Percentiles rank a stretch among this genome's conserved stretches.
These are phyloP conservation scores for Struthio camelus DNA, from an alignment of 2,113 vertebrate species.

Conservation along the genomic window DNA sequence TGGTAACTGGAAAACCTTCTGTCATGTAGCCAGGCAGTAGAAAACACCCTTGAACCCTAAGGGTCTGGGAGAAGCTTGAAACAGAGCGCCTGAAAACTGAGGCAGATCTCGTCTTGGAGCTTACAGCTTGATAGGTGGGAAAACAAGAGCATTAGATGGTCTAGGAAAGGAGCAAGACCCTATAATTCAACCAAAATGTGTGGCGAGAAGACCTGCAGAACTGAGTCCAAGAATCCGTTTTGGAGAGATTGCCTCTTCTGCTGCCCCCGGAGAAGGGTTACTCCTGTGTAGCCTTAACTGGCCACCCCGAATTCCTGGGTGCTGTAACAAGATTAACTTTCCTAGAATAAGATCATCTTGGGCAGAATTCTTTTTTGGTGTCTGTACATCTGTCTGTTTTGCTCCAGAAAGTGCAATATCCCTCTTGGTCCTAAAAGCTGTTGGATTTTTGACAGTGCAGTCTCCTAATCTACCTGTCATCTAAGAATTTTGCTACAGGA, in stretches of 20 bases:
- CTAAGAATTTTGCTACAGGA: background rate
- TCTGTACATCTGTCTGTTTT: background rate
- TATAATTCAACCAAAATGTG: background rate
- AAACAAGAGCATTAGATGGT: background rate
- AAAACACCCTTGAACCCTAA: background rate
- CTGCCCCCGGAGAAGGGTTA: background rate
- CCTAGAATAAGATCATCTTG: background rate
- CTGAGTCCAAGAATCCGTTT: background rate
- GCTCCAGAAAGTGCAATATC: background rate
- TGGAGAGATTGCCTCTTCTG: background rate
- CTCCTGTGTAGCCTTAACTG: background rate
- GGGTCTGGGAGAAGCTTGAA: background rate
- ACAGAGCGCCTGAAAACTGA: background rate
- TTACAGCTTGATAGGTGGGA: background rate
- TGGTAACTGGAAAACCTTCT: background rate
- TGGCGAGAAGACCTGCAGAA: background rate
- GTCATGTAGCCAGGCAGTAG: too few relatives aligned
- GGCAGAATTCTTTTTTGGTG: background rate
- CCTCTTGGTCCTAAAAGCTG: background rate
- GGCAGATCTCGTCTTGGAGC: background rate
- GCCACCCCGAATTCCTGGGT: background rate
- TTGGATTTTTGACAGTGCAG: background rate
- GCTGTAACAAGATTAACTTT: background rate
- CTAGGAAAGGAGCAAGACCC: background rate
- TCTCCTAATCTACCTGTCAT: background rate